These are phyloP conservation scores for Prenolepis imparis DNA, from an alignment of 2,888 invertebrate species.

Conservation along the genomic window DNA sequence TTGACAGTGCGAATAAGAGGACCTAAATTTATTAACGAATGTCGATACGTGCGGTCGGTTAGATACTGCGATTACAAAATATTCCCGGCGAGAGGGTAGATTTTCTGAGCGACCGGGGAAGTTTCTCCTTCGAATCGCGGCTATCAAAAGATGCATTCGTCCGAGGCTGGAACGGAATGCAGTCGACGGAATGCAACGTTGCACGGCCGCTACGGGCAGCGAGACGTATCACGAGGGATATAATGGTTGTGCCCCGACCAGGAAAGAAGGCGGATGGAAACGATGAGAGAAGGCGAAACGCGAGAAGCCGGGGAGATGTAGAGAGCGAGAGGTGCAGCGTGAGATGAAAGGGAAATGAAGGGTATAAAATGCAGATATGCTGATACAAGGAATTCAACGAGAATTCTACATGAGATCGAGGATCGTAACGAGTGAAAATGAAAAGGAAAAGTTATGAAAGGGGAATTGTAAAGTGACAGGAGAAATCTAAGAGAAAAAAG, in stretches of 20 bases:
- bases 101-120: slow-evolving; percentile 24
- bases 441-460: slow-evolving; percentile 23
- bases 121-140: slow-evolving; percentile 52
- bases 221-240: slow-evolving; percentile 55
- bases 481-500: slow-evolving; percentile 16
- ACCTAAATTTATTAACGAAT: slow-evolving; percentile 8
- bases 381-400: slow-evolving; percentile 48
- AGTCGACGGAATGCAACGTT: slow-evolving; percentile 56
- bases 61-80: neutral
- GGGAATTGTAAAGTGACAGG: neutral
- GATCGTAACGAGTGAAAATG: slow-evolving; percentile 16
- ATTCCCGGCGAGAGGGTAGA: neutral
- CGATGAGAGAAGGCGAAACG: slow-evolving; percentile 47
- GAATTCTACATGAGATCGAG: slow-evolving; percentile 41
- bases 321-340: slow-evolving; percentile 59
- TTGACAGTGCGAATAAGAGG: neutral
- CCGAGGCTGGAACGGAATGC: slow-evolving; percentile 59
- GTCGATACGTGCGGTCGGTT: neutral
- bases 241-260: slow-evolving; percentile 43
- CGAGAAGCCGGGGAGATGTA: slow-evolving; percentile 52
- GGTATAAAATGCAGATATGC: slow-evolving; percentile 49
- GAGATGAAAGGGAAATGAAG: slow-evolving; percentile 59
- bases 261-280: slow-evolving; percentile 51
- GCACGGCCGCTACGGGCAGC: slow-evolving; percentile 48
- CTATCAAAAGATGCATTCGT: slow-evolving; percentile 54